Percentiles rank a stretch among this genome's conserved stretches.
Conservation (phyloP, 1,140 invertebrate genomes). For the Leptinotarsa texana region DNA sequence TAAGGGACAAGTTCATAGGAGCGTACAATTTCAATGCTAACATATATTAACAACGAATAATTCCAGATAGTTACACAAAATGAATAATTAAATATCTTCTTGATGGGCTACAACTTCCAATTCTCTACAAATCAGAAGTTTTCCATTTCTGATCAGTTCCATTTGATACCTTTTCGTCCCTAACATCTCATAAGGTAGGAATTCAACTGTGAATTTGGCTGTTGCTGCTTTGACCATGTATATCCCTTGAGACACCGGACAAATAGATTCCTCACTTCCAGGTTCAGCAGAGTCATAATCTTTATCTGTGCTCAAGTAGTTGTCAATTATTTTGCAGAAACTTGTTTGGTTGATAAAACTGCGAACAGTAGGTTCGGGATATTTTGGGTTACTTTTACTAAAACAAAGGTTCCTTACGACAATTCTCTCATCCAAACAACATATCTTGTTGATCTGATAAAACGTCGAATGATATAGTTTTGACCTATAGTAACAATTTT, state of each 20-base stretch:
- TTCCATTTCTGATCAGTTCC: slow-evolving; percentile 3
- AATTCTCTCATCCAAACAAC: no score
- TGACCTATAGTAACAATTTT: no score
- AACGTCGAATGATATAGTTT: no score
- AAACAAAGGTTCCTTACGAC: not conserved
- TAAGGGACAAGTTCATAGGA: no score
- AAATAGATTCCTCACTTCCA: not conserved
- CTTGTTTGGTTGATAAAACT: not conserved
- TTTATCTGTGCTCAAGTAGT: not conserved
- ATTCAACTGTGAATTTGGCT: not conserved
- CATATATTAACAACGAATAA: no score
- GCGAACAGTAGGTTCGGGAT: not conserved
- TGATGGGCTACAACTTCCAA: not conserved
- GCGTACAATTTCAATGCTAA: no score
- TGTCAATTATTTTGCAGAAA: slow-evolving; percentile 4
- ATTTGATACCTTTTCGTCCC: not conserved
- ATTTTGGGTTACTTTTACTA: not conserved
- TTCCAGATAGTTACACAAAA: no score
- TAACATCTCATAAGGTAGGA: not conserved
- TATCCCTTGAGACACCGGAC: not conserved
- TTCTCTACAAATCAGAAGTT: not conserved
- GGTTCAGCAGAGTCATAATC: not conserved
- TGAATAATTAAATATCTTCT: no score
- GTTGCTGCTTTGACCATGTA: not conserved
- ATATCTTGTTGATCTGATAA: no score